Evolutionary conservation across 2,888 invertebrate genomes (phyloP), one percentile per base, ranked within the genome.

Genomic region (Chrysolina haemoptera): DNA sequence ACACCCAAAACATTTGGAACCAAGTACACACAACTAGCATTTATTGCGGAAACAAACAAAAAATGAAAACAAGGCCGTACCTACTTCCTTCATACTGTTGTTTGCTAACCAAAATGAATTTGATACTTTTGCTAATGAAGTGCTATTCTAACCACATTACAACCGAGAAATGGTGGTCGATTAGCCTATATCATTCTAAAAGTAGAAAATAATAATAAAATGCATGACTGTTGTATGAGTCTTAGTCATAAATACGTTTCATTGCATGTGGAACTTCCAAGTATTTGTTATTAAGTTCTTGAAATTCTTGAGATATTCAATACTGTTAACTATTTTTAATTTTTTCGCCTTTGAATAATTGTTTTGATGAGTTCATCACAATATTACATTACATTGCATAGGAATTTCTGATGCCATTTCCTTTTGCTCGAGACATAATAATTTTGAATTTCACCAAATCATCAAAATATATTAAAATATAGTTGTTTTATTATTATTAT

Each of bases 11-110:
- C 10, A 53, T 53, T 53, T 20, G 4, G 53, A 53, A 20, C 14
- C 18, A 22, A 18, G 53, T 53, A 53, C 20, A 10, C 22, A 53
- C 20, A 53, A 35, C 35, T 8, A 35, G 20, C 20, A 53, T 53
- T 53, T 53, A 53, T 53, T 53, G 20, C 53, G 53, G 53, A 53
- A 53, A 53, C 53, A 53, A 20, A 53, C 18, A 20, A 53, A 53
- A 53, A 20, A 53, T 16, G 20, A 20, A 12, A 53, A 53, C 53
- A 53, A 53, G 53, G 53, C 43, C 14, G 14, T 14, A 14, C 3
- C 12, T 43, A 43, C 53, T 18, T 53, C 53, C 20, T 9, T 10
- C 53, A 20, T 53, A 9, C 48, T 48, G 48, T 48, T 48, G 16
- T 2, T 8, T 48, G 9, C 10, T 48, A 16, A 48, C 48, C 48